Base-by-base conservation (phyloP, 1,140 invertebrate species). In the Copidosoma floridanum region DNA sequence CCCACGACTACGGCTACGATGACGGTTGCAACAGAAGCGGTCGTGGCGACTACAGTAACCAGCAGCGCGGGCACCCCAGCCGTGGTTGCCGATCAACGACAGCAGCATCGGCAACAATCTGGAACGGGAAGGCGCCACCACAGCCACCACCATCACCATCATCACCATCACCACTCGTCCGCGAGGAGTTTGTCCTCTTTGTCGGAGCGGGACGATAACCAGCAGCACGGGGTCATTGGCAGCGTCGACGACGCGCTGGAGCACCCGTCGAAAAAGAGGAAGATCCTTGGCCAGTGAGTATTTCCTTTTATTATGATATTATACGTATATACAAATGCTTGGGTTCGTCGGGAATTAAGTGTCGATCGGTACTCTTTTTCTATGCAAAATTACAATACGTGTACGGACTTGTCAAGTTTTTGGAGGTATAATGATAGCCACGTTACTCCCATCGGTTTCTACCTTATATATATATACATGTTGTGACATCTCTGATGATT, bases 251-350 rank as follows among this genome's bases (percentile, higher is more conserved):
- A 79, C 14, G 64, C 66, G 18, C 53, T 65, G 1, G 51, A 69
- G 0, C 52, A 66, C 20, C n/a, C n/a, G n/a, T 59, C 71, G 0
- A 77, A 69, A 26, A 80, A 72, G 40, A 68, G 76, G n/a, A 80
- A 78, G 57, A 56, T 73, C 37, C 69, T 69, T 10, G 71, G 65
- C 54, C 68, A 77, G 77, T 80, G 65, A 76, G 78, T 78, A 35
- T 24, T 32, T 14, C 50, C 50, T 46, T 48, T 50, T 32, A 44
- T 61, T 55, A 47, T 58, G 54, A 63, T 63, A 43, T n/a, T n/a
- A n/a, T n/a, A n/a, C n/a, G n/a, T n/a, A n/a, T n/a, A n/a, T n/a
- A n/a, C n/a, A n/a, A n/a, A n/a, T n/a, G n/a, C n/a, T n/a, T n/a
- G n/a, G n/a, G n/a, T n/a, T n/a, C n/a, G n/a, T n/a, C n/a, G n/a